These are phyloP conservation scores for Phymastichus coffea DNA, from an alignment of 1,140 invertebrate genomes.

Conservation along the genomic window DNA sequence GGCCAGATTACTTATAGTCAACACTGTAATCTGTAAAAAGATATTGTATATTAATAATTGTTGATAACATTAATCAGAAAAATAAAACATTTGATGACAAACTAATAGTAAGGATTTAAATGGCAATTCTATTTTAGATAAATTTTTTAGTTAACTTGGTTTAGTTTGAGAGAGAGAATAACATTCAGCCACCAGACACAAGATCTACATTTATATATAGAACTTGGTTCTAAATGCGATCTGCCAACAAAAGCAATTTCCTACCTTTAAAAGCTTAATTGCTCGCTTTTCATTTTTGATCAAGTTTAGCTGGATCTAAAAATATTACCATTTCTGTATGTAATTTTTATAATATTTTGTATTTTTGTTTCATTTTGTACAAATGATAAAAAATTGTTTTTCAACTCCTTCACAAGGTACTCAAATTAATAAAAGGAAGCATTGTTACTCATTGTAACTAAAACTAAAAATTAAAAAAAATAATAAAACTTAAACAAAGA, in stretches of 20 bases:
- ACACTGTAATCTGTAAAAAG: background rate
- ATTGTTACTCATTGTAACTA: too few relatives aligned
- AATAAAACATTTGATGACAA: too few relatives aligned
- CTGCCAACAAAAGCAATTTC: slow-evolving; percentile 1
- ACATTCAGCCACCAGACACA: background rate
- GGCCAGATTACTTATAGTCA: background rate
- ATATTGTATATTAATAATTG: background rate
- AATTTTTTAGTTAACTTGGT: slow-evolving; percentile 3
- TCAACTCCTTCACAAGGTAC: too few relatives aligned
- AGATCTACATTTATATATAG: slow-evolving; percentile 8
- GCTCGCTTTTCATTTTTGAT: slow-evolving; percentile 5
- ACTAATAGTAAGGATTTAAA: background rate
- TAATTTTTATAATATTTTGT: too few relatives aligned
- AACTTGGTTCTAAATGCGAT: slow-evolving; percentile 4
- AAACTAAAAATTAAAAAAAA: too few relatives aligned
- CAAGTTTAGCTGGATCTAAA: too few relatives aligned
- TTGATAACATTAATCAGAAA: background rate
- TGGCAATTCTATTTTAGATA: slow-evolving; percentile 2
- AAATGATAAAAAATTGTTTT: too few relatives aligned
- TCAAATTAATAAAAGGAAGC: too few relatives aligned
- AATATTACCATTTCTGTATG: too few relatives aligned
- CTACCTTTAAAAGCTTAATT: slow-evolving; percentile 1
- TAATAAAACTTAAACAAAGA: too few relatives aligned
- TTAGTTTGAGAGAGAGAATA: background rate
- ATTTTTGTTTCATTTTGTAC: too few relatives aligned